Evolutionary conservation across 1,140 invertebrate species (phyloP).

Genomic region (Bombus breviceps): DNA sequence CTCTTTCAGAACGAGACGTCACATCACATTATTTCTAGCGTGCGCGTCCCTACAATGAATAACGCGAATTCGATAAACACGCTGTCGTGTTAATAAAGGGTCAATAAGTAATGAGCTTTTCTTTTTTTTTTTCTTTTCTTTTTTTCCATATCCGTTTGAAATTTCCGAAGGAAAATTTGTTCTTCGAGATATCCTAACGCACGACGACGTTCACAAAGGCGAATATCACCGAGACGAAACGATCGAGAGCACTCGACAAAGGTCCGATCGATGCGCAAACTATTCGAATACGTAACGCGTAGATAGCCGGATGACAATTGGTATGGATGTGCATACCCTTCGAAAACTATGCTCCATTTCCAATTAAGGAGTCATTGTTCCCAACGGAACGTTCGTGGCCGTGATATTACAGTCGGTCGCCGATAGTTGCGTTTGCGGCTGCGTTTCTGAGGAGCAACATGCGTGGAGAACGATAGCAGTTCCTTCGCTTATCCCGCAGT

Average conservation of each 20-base stretch:
- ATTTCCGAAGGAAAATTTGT: background rate
- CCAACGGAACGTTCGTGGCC: conserved; percentile 40
- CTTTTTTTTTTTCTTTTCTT: rapidly evolving
- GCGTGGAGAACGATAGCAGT: conserved; percentile 51
- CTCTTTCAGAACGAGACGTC: background rate
- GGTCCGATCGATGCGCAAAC: conserved; percentile 43
- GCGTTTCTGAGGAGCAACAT: conserved; percentile 46
- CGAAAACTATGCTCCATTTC: conserved; percentile 60
- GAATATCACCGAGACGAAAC: too few relatives aligned
- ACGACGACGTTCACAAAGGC: too few relatives aligned
- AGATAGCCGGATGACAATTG: conserved; percentile 33
- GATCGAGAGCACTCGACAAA: background rate
- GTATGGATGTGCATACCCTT: conserved; percentile 29
- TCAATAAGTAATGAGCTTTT: background rate
- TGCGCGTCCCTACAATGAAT: background rate
- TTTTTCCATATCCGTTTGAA: background rate
- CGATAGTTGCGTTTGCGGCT: conserved; percentile 22
- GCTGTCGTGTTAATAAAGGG: background rate
- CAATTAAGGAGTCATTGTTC: conserved; percentile 66
- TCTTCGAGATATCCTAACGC: background rate
- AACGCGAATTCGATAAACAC: background rate
- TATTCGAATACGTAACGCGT: conserved; percentile 39
- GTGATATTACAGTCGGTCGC: background rate
- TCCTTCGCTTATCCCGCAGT: conserved; percentile 59
- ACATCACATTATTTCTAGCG: too few relatives aligned